Conservation (phyloP, 2,888 invertebrate species). For the Papilio elwesi region DNA sequence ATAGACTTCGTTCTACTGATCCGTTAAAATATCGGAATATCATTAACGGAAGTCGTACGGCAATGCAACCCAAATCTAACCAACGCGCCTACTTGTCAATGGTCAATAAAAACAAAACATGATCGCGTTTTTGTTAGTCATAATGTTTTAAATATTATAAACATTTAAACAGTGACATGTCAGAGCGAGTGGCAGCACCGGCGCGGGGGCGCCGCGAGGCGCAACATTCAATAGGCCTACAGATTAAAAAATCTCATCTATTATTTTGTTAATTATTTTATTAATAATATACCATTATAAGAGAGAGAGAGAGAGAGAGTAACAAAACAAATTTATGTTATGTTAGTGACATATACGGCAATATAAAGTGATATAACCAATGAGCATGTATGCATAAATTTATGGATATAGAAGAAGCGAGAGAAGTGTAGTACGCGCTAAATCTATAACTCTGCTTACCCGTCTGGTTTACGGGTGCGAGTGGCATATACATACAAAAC, state of each 20-base stretch:
- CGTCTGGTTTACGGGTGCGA: no score
- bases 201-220: slow-evolving; percentile 65
- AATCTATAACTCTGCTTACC: no score
- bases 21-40: no score
- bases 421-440: no score
- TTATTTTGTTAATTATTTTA: slow-evolving; percentile 44
- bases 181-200: slow-evolving; percentile 59
- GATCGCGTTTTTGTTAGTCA: slow-evolving; percentile 48
- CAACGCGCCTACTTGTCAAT: neutral
- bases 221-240: slow-evolving; percentile 71
- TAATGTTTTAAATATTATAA: slow-evolving; percentile 55
- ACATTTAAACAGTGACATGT: neutral
- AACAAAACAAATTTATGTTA: no score
- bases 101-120: slow-evolving; percentile 27
- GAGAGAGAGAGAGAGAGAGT: no score
- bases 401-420: no score
- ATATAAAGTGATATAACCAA: no score
- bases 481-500: no score
- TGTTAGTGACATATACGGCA: no score
- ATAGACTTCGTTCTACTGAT: no score
- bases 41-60: neutral
- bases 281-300: neutral
- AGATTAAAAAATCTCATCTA: slow-evolving; percentile 56
- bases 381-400: no score
- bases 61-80: neutral